Percentiles rank a stretch among this genome's conserved stretches.
phyloP scores from a whole-genome alignment of 1,140 invertebrate species.

The Papilio helenus region DNA sequence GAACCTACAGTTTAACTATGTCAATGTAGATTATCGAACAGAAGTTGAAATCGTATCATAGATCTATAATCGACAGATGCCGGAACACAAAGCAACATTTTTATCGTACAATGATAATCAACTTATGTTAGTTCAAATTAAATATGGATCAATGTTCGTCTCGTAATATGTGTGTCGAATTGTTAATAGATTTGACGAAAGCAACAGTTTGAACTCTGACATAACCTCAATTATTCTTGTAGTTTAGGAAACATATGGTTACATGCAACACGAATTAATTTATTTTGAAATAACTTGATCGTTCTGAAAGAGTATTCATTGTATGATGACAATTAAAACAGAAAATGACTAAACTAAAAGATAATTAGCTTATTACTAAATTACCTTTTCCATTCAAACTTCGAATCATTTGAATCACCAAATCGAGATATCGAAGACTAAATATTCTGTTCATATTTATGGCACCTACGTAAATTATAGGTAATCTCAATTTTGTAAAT shows the following conservation, averaged over 20 bases:
- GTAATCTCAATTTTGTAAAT: no score
- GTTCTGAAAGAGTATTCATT: background rate
- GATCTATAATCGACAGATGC: conserved; percentile 7
- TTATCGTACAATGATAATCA: conserved; percentile 20
- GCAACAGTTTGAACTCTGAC: conserved; percentile 30
- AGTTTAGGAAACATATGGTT: conserved; percentile 28
- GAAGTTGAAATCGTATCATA: conserved; percentile 4
- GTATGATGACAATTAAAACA: background rate
- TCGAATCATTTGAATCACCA: no score
- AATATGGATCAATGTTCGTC: conserved; percentile 26
- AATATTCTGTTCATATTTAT: no score
- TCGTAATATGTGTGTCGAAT: conserved; percentile 22
- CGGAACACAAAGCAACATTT: conserved; percentile 9
- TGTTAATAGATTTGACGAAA: conserved; percentile 1
- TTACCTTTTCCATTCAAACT: no score
- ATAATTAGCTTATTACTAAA: no score
- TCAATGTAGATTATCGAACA: conserved; percentile 16
- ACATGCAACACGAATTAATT: conserved; percentile 13
- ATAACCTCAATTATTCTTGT: conserved; percentile 33
- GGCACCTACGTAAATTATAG: no score
- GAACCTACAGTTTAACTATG: background rate
- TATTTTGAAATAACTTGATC: conserved; percentile 6
- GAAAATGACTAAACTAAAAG: background rate
- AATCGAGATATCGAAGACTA: no score
- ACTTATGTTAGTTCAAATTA: conserved; percentile 22